phyloP scores from a whole-genome alignment of 1,140 invertebrate genomes.

The Papilio dardanus region DNA sequence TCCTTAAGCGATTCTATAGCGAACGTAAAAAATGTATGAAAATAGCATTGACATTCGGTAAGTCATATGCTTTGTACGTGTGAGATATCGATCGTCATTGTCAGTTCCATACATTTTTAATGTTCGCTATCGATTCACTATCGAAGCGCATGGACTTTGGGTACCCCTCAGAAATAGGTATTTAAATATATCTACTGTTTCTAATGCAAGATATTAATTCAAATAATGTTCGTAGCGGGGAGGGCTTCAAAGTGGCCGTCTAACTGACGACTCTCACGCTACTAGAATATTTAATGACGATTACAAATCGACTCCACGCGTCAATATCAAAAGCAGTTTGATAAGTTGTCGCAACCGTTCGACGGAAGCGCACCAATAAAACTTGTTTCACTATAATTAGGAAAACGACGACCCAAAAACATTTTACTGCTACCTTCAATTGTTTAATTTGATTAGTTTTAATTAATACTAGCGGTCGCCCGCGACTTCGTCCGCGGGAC shows the following conservation, averaged over 20 bases:
- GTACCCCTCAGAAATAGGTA: too few species aligned
- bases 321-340: constrained; percentile 27
- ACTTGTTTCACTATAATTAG: constrained; percentile 32
- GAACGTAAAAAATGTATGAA: too few species aligned
- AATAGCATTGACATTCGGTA: too few species aligned
- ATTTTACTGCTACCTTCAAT: neutral
- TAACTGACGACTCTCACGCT: constrained; percentile 32
- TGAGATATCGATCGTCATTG: too few species aligned
- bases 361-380: constrained; percentile 34
- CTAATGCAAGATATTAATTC: constrained; percentile 22
- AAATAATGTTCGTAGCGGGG: neutral
- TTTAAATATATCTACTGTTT: neutral
- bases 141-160: too few species aligned
- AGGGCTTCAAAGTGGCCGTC: constrained; percentile 30
- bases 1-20: too few species aligned
- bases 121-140: too few species aligned
- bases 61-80: too few species aligned
- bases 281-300: constrained; percentile 36
- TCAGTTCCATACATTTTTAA: too few species aligned
- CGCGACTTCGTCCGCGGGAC: neutral
- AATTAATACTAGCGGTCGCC: neutral
- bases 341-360: constrained; percentile 30
- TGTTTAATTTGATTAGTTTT: constrained; percentile 9
- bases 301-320: constrained; percentile 34
- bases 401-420: constrained; percentile 7